A percentile compares a stretch with the other conserved stretches of the same genome.
Conservation (phyloP, 2,113 vertebrate species). For the Tapirus terrestris region DNA sequence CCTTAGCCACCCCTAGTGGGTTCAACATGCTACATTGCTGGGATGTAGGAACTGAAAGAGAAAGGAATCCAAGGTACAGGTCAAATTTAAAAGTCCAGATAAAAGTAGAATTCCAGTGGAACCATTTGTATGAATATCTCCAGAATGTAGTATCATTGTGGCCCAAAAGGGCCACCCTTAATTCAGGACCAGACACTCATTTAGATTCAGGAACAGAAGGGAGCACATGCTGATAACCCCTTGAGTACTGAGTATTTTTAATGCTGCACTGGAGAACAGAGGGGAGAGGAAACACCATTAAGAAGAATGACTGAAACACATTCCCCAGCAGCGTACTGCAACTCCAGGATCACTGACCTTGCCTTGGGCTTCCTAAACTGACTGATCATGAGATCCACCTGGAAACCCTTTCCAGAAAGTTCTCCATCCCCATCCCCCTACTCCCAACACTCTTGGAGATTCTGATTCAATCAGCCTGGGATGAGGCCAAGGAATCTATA, state of each 20-base stretch:
- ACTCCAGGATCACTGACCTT: background rate
- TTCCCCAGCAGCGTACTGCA: background rate
- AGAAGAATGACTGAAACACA: background rate
- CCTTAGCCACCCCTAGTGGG: constrained; percentile 59
- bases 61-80: background rate
- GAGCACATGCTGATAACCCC: background rate
- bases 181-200: background rate
- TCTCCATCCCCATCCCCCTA: background rate
- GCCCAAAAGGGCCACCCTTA: background rate
- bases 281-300: background rate
- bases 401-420: background rate
- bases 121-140: background rate
- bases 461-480: background rate
- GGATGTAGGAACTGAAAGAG: constrained; percentile 47
- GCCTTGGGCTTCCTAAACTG: background rate
- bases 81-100: background rate
- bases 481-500: background rate
- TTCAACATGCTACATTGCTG: constrained; percentile 62
- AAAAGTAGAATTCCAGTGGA: background rate
- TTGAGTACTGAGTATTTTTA: background rate
- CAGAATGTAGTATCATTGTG: background rate
- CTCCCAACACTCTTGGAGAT: background rate
- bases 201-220: constrained; percentile 23
- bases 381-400: background rate
- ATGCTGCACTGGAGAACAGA: background rate